Conservation (phyloP, 2,888 invertebrate genomes). For the Ctenicera cuprea region DNA sequence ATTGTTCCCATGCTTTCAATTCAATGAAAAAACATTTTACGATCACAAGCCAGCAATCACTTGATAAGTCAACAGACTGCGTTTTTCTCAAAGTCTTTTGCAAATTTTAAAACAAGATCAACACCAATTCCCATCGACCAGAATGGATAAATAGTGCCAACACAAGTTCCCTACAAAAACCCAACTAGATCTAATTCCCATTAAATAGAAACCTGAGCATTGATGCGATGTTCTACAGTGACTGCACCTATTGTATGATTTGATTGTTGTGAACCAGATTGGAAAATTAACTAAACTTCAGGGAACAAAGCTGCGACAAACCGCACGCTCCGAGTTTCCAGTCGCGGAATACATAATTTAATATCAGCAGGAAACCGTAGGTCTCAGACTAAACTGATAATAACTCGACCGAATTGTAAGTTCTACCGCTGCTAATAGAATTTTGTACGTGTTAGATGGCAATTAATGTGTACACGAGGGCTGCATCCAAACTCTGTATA, state of each 20-base stretch:
- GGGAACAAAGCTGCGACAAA: slow-evolving; percentile 53
- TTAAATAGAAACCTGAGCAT: slow-evolving; percentile 41
- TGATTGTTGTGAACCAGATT: slow-evolving; percentile 70
- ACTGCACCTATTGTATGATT: slow-evolving; percentile 67
- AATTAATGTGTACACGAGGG: slow-evolving; percentile 40
- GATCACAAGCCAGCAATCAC: too few species aligned
- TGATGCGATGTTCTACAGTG: slow-evolving; percentile 59
- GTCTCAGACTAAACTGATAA: slow-evolving; percentile 42
- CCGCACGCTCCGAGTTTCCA: slow-evolving; percentile 41
- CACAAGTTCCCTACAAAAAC: neutral
- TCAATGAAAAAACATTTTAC: too few species aligned
- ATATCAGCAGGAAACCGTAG: slow-evolving; percentile 44
- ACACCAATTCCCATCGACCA: too few species aligned
- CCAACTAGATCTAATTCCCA: slow-evolving; percentile 40
- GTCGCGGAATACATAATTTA: slow-evolving; percentile 45
- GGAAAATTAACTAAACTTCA: slow-evolving; percentile 68
- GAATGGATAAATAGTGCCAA: neutral
- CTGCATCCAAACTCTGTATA: slow-evolving; percentile 31
- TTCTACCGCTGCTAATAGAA: slow-evolving; percentile 50
- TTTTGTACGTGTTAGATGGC: slow-evolving; percentile 52
- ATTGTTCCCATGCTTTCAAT: too few species aligned
- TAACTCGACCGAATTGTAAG: slow-evolving; percentile 44
- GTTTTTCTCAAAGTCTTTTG: too few species aligned
- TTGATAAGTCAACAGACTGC: too few species aligned
- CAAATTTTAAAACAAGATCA: too few species aligned